Conservation (phyloP, 2,888 invertebrate species). For the Oscheius sp. region DNA sequence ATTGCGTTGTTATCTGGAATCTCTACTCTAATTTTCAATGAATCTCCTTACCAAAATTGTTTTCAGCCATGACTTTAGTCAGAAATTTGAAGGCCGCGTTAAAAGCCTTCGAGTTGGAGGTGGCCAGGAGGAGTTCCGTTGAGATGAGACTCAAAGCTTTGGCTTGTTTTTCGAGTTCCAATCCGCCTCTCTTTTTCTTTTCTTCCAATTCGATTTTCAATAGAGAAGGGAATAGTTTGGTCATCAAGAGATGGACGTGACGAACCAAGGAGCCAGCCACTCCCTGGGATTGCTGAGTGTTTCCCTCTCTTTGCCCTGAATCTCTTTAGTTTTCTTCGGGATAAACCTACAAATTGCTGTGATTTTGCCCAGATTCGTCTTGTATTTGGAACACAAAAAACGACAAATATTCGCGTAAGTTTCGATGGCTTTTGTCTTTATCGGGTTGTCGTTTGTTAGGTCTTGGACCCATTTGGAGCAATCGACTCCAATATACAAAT, state of each 20-base stretch:
- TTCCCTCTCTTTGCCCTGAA: background rate
- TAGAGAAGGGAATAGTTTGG: background rate
- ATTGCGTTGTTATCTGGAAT: conserved; percentile 26
- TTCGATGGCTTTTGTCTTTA: conserved; percentile 37
- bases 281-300: background rate
- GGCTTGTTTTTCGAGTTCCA: conserved; percentile 30
- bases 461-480: conserved; percentile 34
- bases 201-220: conserved; percentile 2
- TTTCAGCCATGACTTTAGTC: background rate
- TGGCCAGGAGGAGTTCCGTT: background rate
- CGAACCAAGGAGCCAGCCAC: conserved; percentile 9
- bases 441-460: conserved; percentile 28
- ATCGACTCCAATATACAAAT: conserved; percentile 35
- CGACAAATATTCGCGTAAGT: conserved; percentile 39
- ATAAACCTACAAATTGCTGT: conserved; percentile 31
- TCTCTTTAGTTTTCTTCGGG: background rate
- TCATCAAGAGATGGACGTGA: conserved; percentile 21
- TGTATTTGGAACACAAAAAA: conserved; percentile 37
- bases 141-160: background rate
- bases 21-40: background rate
- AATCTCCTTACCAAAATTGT: conserved; percentile 9
- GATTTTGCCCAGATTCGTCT: conserved; percentile 30
- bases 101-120: background rate
- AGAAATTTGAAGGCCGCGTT: conserved; percentile 14
- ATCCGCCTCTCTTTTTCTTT: background rate